Evolutionary conservation across 1,140 invertebrate genomes (phyloP).

Genomic region (Caenorhabditis briggsae): DNA sequence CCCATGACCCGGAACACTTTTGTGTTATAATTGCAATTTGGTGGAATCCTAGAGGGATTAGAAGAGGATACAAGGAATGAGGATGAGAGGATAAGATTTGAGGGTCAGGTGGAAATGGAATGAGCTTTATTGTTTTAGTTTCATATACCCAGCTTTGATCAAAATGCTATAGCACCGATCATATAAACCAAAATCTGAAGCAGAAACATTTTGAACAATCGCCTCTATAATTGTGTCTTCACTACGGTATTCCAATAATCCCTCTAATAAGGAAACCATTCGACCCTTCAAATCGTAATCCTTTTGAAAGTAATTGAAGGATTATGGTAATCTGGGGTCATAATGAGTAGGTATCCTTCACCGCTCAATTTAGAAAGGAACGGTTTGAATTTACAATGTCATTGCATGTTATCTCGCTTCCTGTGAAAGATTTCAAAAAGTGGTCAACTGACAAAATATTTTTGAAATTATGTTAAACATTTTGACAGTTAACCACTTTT

Average conservation of each 20-base stretch:
- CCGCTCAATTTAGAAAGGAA: background rate
- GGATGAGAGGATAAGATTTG: background rate
- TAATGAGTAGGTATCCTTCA: background rate
- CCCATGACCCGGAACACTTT: conserved; percentile 47
- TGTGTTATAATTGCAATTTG: conserved; percentile 43
- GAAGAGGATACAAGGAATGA: background rate
- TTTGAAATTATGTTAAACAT: background rate
- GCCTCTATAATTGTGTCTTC: no score
- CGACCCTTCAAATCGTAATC: background rate
- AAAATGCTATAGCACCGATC: no score
- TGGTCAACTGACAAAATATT: no score
- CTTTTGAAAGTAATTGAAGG: conserved; percentile 11
- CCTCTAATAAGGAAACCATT: background rate
- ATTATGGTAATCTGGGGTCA: conserved; percentile 20
- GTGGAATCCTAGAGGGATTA: conserved; percentile 1
- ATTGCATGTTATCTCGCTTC: no score
- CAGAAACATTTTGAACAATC: no score
- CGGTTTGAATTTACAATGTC: no score
- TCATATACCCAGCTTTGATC: no score
- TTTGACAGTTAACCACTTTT: no score
- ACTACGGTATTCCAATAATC: background rate
- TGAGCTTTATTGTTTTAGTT: no score
- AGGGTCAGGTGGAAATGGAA: conserved; percentile 20
- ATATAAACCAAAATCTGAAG: no score
- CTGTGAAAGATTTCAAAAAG: no score